Evolutionary conservation across 2,888 invertebrate genomes (phyloP), one percentile per base, ranked within the genome.

Genomic region (Aplocera efformata): DNA sequence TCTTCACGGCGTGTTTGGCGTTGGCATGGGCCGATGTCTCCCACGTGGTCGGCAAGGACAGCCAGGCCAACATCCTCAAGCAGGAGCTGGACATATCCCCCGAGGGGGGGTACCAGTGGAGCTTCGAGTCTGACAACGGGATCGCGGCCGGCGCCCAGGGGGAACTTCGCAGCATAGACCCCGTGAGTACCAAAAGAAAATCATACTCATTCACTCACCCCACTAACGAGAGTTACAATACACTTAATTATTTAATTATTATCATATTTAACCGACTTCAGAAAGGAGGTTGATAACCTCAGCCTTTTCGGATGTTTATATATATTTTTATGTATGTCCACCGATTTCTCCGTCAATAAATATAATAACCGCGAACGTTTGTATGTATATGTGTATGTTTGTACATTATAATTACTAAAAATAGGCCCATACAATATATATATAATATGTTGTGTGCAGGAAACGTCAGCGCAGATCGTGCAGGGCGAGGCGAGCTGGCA

Each of bases 71-170:
- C 35, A 85, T 86, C 27, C 0, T 72, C 1, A 60, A 23, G 6
- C 80, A 81, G 22, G 71, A 68, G 44, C 37, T 79, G 52, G 76
- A 90, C 53, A 60, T 82, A 32, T 69, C 78, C 6, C 57, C 77
- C 24, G 89, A 90, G 0, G 91, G 91, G 0, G 58, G 66, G 24
- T 91, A 88, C 73, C 72, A 80, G 34, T 91, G 68, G 65, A 59
- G 79, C 0, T 89, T 82, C 39, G 90, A 91, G 50, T 91, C 92
- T 0, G 89, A 63, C 0, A 91, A 92, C 58, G 92, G 92, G 0
- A 92, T 92, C 53, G 53, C 72, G 0, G 86, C 82, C 0, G 79
- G 85, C 30, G 91, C 89, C 50, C 74, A 72, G 5, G 92, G 92
- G 0, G 74, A 73, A 23, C 59, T 90, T 11, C 88, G 83, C 53